phyloP scores from a whole-genome alignment of 2,113 vertebrate genomes.

The Embiotoca jacksoni region DNA sequence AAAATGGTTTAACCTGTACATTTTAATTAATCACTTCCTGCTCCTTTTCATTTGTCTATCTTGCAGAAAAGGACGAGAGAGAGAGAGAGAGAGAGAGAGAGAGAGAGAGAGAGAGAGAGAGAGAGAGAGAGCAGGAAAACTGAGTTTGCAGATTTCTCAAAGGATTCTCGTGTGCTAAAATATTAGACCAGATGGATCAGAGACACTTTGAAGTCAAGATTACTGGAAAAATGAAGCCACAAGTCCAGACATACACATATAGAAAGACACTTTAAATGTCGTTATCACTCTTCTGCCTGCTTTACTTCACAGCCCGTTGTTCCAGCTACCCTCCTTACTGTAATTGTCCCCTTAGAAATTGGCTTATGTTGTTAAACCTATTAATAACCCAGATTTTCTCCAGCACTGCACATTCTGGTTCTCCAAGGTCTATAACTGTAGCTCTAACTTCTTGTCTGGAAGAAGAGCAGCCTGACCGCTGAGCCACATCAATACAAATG shows the following conservation, averaged over 20 bases:
- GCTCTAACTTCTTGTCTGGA: conserved; percentile 11
- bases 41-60: conserved; percentile 36
- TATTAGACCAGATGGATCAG: conserved; percentile 21
- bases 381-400: conserved; percentile 43
- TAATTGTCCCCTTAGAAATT: conserved; percentile 35
- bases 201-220: conserved; percentile 49
- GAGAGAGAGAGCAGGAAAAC: conserved; percentile 22
- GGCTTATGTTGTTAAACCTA: conserved; percentile 46
- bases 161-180: conserved; percentile 34
- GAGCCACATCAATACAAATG: conserved; percentile 49
- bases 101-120: not conserved
- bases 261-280: not conserved
- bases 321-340: not conserved
- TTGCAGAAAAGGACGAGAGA: conserved; percentile 10
- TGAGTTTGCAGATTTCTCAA: conserved; percentile 45
- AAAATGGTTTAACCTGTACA: conserved; percentile 42
- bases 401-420: conserved; percentile 20
- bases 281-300: conserved; percentile 1
- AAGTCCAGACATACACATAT: conserved; percentile 17
- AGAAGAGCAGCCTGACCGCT: conserved; percentile 28
- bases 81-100: not conserved
- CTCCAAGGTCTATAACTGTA: conserved; percentile 35
- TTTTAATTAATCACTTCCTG: conserved; percentile 32
- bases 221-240: not conserved
- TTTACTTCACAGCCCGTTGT: conserved; percentile 16